Evolutionary conservation across 2,113 vertebrate species (phyloP).

Genomic region (Hippoglossus stenolepis): DNA sequence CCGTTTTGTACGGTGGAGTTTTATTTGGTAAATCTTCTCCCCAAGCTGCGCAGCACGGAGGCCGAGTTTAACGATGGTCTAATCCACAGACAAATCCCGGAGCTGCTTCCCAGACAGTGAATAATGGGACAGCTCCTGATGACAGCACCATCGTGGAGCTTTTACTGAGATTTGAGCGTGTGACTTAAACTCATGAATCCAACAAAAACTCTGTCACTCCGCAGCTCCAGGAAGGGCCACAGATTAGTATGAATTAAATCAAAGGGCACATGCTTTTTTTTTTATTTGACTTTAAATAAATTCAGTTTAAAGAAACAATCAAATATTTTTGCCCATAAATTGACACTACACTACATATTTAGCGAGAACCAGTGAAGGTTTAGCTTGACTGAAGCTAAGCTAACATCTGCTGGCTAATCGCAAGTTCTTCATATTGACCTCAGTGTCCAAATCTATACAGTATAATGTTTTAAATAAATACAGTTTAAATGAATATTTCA

Average conservation of each 20-base stretch:
- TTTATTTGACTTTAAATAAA: no score
- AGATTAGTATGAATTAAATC: not conserved
- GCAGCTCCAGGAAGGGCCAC: not conserved
- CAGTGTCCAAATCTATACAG: no score
- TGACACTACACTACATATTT: no score
- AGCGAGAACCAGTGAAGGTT: no score
- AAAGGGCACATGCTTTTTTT: not conserved
- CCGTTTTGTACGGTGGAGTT: not conserved
- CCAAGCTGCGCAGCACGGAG: slow-evolving; percentile 9
- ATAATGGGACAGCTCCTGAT: slow-evolving; percentile 40
- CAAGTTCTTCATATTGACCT: no score
- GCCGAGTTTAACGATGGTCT: slow-evolving; percentile 22
- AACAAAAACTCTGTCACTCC: slow-evolving; percentile 2
- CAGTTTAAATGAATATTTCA: no score
- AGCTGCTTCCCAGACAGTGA: slow-evolving; percentile 39
- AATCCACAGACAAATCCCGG: slow-evolving; percentile 24
- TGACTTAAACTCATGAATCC: slow-evolving; percentile 14
- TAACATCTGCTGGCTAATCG: no score
- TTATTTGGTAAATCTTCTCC: not conserved
- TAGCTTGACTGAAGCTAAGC: no score
- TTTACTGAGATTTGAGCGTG: not conserved
- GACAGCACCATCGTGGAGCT: slow-evolving; percentile 5
- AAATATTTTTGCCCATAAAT: no score
- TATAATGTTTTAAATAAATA: no score
- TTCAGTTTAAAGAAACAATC: no score